These are phyloP conservation scores for Sphaerophoria taeniata DNA, from an alignment of 2,888 invertebrate species.

Conservation along the genomic window DNA sequence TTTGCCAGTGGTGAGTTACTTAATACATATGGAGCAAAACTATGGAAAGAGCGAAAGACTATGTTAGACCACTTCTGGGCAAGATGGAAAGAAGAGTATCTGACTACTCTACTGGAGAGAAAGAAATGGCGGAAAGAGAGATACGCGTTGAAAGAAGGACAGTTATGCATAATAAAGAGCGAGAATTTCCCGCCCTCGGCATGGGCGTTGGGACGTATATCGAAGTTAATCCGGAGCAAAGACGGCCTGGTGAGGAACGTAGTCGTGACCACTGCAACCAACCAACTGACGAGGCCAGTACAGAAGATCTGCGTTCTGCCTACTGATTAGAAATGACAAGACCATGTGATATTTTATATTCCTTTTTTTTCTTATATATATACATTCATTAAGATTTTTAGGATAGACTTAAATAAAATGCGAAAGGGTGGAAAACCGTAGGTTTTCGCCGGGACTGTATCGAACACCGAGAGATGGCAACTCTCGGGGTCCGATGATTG, in stretches of 20 bases:
- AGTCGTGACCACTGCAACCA: background rate
- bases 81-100: constrained; percentile 1
- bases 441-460: too few species aligned
- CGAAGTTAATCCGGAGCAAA: background rate
- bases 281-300: background rate
- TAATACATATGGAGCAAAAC: background rate
- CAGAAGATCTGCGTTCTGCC: constrained; percentile 15
- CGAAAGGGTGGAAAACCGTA: too few species aligned
- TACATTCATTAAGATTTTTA: too few species aligned
- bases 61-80: constrained; percentile 13
- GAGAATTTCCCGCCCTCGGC: constrained; percentile 3
- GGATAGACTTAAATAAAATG: too few species aligned
- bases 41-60: constrained; percentile 1
- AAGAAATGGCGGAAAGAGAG: constrained; percentile 13
- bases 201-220: background rate
- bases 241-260: background rate
- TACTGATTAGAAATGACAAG: background rate
- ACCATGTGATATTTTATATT: too few species aligned
- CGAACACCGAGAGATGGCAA: too few species aligned
- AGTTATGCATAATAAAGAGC: background rate
- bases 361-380: too few species aligned
- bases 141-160: background rate
- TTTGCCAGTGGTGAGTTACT: background rate
- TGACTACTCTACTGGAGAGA: too few species aligned
- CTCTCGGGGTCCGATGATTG: too few species aligned